Conservation (phyloP, 2,888 invertebrate genomes). For the Heliconius sara region DNA sequence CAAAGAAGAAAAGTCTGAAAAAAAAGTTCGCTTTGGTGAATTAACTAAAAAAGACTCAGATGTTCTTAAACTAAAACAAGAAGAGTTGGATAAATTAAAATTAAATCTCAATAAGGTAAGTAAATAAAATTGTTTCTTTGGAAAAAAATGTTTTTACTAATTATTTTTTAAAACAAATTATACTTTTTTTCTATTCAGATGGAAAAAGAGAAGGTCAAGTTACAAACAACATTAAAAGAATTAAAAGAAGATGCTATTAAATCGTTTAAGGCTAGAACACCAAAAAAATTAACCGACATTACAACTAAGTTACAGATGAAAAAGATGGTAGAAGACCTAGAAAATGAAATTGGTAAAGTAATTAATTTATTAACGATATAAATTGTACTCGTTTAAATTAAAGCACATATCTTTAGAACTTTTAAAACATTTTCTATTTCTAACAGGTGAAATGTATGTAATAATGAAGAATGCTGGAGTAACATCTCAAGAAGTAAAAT, state of each 20-base stretch:
- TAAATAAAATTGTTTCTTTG: background rate
- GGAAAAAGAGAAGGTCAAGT: constrained; percentile 86
- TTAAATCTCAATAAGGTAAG: constrained; percentile 75
- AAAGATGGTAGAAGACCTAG: constrained; percentile 93
- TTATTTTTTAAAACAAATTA: background rate
- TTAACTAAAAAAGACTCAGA: constrained; percentile 75
- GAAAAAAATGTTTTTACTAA: background rate
- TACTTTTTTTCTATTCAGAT: constrained; percentile 61
- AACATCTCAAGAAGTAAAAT: constrained; percentile 77
- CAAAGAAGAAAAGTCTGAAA: constrained; percentile 80
- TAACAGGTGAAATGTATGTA: constrained; percentile 83
- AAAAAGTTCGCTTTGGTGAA: constrained; percentile 78
- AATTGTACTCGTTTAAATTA: background rate
- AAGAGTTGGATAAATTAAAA: constrained; percentile 84
- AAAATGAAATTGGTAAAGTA: constrained; percentile 90
- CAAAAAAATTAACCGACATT: constrained; percentile 89
- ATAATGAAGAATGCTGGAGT: constrained; percentile 85
- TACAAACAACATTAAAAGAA: constrained; percentile 86
- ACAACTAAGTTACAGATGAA: constrained; percentile 90
- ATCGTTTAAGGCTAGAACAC: constrained; percentile 87
- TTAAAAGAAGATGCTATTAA: constrained; percentile 87
- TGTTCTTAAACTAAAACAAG: constrained; percentile 73
- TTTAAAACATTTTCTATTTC: background rate
- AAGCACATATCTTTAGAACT: background rate
- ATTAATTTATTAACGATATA: too few species aligned